A percentile compares a stretch with the other conserved stretches of the same genome.
Evolutionary conservation across 1,140 invertebrate species (phyloP).

Genomic region (Polyergus mexicanus): DNA sequence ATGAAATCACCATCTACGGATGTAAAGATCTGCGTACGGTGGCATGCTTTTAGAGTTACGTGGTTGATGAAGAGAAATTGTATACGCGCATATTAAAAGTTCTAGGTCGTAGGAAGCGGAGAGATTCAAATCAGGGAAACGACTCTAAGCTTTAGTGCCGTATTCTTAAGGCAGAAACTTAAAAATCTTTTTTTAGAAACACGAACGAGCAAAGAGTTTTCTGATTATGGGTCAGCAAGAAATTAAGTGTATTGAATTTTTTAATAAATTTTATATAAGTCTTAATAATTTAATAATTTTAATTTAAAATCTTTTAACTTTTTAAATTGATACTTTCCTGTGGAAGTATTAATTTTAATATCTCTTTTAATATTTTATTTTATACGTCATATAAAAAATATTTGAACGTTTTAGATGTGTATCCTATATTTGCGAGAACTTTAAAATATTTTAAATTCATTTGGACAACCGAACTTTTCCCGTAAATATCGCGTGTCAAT

Average conservation of each 20-base stretch:
- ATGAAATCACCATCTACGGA: constrained; percentile 16
- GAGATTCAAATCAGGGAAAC: constrained; percentile 36
- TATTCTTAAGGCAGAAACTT: constrained; percentile 28
- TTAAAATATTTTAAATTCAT: not conserved
- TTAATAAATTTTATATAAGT: not conserved
- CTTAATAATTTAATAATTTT: not conserved
- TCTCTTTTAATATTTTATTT: too few relatives aligned
- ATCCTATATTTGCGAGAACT: not conserved
- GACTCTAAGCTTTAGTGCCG: constrained; percentile 6
- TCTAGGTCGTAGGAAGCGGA: not conserved
- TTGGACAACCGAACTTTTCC: not conserved
- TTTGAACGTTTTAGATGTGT: not conserved
- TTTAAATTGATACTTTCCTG: too few relatives aligned
- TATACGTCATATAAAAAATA: not conserved
- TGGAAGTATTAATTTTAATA: too few relatives aligned
- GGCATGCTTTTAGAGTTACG: constrained; percentile 5
- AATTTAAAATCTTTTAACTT: too few relatives aligned
- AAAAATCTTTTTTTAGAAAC: constrained; percentile 12
- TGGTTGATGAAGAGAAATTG: constrained; percentile 45
- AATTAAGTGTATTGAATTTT: not conserved
- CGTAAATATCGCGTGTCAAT: not conserved
- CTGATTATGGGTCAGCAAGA: not conserved
- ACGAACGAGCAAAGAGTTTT: not conserved
- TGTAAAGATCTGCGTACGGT: constrained; percentile 18
- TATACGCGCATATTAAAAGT: constrained; percentile 14